Evolutionary conservation across 2,797 vertebrate genomes (phyloP), one percentile per base, ranked within the genome.

Genomic region (Syngnathus rostellatus): DNA sequence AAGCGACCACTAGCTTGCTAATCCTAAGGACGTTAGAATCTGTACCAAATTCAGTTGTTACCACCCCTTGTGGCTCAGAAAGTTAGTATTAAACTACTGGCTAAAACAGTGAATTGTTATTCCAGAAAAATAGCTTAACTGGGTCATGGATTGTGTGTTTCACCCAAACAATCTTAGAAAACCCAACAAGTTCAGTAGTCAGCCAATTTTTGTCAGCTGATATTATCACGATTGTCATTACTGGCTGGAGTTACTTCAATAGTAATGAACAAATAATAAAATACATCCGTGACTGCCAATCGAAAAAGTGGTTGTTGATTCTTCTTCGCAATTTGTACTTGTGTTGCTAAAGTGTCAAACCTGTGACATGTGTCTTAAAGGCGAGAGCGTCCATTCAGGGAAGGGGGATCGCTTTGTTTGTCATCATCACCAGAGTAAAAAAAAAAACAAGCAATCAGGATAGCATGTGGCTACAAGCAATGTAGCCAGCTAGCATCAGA

Each of bases 281-380:
- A 31, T 31, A 31, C 31, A 31, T 31, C 31, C 3, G 41, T 7
- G 40, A 9, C 40, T 41, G 31, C 6, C 55, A 0, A 23, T 21
- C n/a, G 40, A 38, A 48, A 60, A 39, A 21, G 37, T 17, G 40
- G 7, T 61, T 76, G 21, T 71, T 31, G 10, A 54, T 25, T 25
- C 53, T 6, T 31, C 23, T 23, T 31, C 53, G 6, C 23, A 6
- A 3, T 37, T 37, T 37, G 45, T 14, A 21, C 65, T 51, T 54
- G 16, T n/a, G 64, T 43, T 62, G 40, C 60, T 45, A 25, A 61
- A 61, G 53, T 46, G 41, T 83, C 84, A 89, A 89, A 90, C 88
- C 88, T 90, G 84, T 91, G 89, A 90, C 89, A 91, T 91, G 89
- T 86, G 85, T 91, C 90, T 91, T 89, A 85, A 80, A 70, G 71